A percentile compares a stretch with the other conserved stretches of the same genome.
Conservation (phyloP, 2,113 vertebrate genomes). For the Phoxinus phoxinus region DNA sequence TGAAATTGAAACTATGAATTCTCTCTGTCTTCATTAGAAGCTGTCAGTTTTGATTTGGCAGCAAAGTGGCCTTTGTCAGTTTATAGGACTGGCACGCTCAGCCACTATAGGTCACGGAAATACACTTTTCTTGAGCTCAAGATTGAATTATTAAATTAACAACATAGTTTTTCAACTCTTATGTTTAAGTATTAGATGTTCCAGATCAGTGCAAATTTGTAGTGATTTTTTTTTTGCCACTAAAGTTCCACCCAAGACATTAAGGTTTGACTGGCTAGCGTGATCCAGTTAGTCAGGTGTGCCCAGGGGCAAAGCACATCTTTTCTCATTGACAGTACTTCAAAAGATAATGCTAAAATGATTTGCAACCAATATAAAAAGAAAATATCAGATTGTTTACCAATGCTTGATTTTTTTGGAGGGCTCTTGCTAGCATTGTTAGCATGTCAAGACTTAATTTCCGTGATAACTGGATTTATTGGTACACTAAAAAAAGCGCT, state of each 20-base stretch:
- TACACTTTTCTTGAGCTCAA: background rate
- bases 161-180: background rate
- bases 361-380: background rate
- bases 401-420: background rate
- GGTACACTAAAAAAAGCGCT: no score
- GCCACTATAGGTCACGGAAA: conserved; percentile 4
- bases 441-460: background rate
- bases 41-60: conserved; percentile 56
- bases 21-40: conserved; percentile 57
- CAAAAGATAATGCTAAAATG: background rate
- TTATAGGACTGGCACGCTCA: conserved; percentile 25
- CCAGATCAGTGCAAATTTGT: background rate
- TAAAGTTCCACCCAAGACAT: background rate
- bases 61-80: conserved; percentile 33
- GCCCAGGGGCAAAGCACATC: background rate
- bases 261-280: background rate
- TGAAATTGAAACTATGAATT: conserved; percentile 58
- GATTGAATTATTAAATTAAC: background rate
- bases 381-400: background rate
- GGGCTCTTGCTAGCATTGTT: background rate
- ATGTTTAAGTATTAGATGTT: background rate
- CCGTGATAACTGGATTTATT: no score
- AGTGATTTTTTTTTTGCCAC: background rate
- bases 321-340: background rate
- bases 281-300: background rate